A percentile compares a stretch with the other conserved stretches of the same genome.
phyloP scores from a whole-genome alignment of 2,797 vertebrate genomes.

The Catamblyrhynchus diadema region DNA sequence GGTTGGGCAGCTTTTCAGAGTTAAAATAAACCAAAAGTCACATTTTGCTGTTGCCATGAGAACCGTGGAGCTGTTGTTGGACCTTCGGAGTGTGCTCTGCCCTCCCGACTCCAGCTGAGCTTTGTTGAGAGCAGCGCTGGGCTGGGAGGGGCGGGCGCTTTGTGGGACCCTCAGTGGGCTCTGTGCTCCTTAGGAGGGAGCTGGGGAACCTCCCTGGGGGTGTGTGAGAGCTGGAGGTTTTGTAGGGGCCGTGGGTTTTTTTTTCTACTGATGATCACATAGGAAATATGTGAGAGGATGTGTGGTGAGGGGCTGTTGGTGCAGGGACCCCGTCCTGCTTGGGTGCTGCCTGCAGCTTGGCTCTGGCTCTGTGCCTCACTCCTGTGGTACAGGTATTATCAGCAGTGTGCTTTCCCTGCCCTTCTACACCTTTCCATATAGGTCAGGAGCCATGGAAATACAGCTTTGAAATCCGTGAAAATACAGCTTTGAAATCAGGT shows the following conservation, averaged over 20 bases:
- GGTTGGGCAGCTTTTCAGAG: not conserved
- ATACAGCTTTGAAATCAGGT: not conserved
- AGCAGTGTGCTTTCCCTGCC: not conserved
- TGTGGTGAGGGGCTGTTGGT: not conserved
- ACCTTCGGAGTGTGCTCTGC: fast-evolving
- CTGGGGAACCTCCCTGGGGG: not conserved
- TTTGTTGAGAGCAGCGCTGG: fast-evolving
- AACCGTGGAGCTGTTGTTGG: not conserved
- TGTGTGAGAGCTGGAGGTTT: fast-evolving
- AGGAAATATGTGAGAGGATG: fast-evolving
- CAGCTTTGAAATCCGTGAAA: not conserved
- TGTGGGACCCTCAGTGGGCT: not conserved
- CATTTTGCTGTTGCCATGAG: not conserved
- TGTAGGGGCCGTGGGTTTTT: not conserved
- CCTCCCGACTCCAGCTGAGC: fast-evolving
- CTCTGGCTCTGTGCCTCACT: not conserved
- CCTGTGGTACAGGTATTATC: fast-evolving
- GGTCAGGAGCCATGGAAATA: not conserved
- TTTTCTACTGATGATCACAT: not conserved
- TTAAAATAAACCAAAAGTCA: not conserved
- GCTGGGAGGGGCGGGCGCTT: not conserved
- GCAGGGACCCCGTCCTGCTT: not conserved
- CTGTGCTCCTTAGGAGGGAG: too few species aligned
- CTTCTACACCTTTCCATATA: not conserved
- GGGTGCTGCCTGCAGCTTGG: not conserved